These are phyloP conservation scores for Cherax destructor DNA, from an alignment of 1,140 invertebrate genomes.

Conservation along the genomic window DNA sequence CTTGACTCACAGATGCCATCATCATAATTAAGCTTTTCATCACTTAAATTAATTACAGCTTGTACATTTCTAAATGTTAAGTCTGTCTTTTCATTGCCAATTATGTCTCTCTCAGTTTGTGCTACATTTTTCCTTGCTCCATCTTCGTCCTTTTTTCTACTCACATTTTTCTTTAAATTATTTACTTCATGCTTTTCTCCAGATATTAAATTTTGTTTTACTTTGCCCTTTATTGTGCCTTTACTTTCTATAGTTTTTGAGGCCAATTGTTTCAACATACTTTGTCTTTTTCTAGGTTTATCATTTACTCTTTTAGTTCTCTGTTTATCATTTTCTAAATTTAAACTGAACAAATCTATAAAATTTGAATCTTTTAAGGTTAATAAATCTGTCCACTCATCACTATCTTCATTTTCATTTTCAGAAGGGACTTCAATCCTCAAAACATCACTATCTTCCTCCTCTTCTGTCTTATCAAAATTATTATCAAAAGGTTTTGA, in stretches of 20 bases:
- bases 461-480: neutral
- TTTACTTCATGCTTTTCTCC: neutral
- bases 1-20: neutral
- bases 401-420: conserved; percentile 2
- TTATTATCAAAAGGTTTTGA: neutral
- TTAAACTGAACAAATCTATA: conserved; percentile 27
- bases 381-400: conserved; percentile 9
- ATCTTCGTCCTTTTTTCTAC: neutral
- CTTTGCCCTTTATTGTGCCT: neutral
- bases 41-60: neutral
- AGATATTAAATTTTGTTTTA: neutral
- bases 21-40: neutral
- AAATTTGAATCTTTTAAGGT: neutral
- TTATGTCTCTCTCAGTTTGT: neutral
- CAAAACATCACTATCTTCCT: conserved; percentile 45
- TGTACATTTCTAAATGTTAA: neutral
- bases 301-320: neutral
- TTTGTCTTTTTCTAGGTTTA: neutral
- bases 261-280: neutral
- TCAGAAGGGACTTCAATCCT: conserved; percentile 31
- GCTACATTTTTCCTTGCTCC: neutral
- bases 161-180: neutral
- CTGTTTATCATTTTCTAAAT: conserved; percentile 5
- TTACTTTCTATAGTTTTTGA: neutral
- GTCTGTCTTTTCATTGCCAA: neutral